phyloP scores from a whole-genome alignment of 2,797 vertebrate species.

The Masticophis lateralis region DNA sequence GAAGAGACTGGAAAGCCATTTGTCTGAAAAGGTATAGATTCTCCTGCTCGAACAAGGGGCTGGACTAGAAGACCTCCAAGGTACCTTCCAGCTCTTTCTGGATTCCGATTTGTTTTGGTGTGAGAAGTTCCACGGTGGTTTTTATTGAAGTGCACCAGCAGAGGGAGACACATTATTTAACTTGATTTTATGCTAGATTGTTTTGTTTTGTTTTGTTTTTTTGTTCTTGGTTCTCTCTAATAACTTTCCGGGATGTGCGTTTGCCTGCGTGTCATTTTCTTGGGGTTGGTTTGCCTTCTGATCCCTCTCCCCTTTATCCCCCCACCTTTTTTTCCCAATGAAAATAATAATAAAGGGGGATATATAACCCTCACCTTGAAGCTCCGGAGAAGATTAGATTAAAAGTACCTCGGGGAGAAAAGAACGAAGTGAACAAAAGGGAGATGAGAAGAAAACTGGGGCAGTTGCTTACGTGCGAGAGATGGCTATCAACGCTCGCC shows the following conservation, averaged over 20 bases:
- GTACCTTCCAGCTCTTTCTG: too few species aligned
- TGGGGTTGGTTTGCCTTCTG: constrained; percentile 52
- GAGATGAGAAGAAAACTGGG: constrained; percentile 26
- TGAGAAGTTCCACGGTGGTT: background rate
- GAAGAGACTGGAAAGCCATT: too few species aligned
- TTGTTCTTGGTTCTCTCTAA: constrained; percentile 22
- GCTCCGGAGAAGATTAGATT: constrained; percentile 59
- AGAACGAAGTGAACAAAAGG: constrained; percentile 39
- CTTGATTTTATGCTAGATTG: constrained; percentile 37
- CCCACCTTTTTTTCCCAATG: background rate
- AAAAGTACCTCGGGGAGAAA: constrained; percentile 57
- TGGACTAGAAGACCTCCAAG: too few species aligned
- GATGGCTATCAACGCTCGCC: background rate
- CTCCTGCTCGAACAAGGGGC: too few species aligned
- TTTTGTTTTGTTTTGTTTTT: constrained; percentile 18
- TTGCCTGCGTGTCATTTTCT: background rate
- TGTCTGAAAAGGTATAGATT: too few species aligned
- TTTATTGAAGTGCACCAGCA: constrained; percentile 45
- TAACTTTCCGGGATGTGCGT: background rate
- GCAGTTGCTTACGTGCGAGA: fast-evolving
- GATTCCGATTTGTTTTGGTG: background rate
- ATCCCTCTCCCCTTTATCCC: constrained; percentile 42
- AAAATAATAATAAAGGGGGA: constrained; percentile 19
- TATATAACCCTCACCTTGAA: constrained; percentile 54
- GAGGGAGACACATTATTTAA: constrained; percentile 71